Evolutionary conservation across 1,140 invertebrate genomes (phyloP).

Genomic region (Contarinia nasturtii): DNA sequence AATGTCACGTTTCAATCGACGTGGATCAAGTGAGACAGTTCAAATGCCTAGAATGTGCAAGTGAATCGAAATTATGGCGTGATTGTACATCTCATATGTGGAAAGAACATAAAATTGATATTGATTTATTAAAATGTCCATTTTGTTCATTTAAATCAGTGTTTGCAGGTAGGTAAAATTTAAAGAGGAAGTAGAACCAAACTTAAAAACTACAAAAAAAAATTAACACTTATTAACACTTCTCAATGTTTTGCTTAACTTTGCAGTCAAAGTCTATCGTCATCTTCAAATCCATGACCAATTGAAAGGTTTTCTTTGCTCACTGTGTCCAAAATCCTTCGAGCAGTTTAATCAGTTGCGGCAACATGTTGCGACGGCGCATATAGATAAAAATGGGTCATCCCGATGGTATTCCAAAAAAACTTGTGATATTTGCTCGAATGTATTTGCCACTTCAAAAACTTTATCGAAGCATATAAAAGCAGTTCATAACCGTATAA

Average conservation of each 20-base stretch:
- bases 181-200: too few relatives aligned
- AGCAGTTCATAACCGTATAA: constrained; percentile 55
- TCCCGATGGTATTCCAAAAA: constrained; percentile 36
- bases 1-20: constrained; percentile 24
- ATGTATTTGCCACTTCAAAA: constrained; percentile 52
- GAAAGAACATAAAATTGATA: constrained; percentile 41
- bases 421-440: constrained; percentile 45
- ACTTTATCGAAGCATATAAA: constrained; percentile 57
- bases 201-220: too few relatives aligned
- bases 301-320: constrained; percentile 33
- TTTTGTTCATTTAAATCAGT: constrained; percentile 36
- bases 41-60: constrained; percentile 30
- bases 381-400: constrained; percentile 26
- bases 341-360: constrained; percentile 41
- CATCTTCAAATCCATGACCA: constrained; percentile 43
- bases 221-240: constrained; percentile 1
- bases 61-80: constrained; percentile 34
- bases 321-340: constrained; percentile 38
- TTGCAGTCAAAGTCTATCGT: constrained; percentile 3
- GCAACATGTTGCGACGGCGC: constrained; percentile 34
- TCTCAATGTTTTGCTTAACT: too few relatives aligned
- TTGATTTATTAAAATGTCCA: constrained; percentile 42
- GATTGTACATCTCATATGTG: constrained; percentile 43
- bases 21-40: constrained; percentile 22
- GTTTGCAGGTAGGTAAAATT: constrained; percentile 28